Evolutionary conservation across 2,888 invertebrate genomes (phyloP).

Genomic region (Eledona agricola): DNA sequence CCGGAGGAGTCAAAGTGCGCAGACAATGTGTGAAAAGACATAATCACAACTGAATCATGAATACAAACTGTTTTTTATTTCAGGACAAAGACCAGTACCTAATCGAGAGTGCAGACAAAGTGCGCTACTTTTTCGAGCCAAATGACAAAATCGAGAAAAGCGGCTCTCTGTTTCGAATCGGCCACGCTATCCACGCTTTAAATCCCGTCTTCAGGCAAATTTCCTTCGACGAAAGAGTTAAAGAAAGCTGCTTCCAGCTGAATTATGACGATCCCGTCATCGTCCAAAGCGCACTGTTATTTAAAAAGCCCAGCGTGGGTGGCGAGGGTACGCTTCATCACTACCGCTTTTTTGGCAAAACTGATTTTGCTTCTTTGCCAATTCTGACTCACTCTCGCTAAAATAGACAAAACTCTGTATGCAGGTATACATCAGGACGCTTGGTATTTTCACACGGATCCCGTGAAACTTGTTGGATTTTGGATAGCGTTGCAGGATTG

Average conservation of each 20-base stretch:
- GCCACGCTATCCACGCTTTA: constrained; percentile 86
- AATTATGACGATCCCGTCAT: constrained; percentile 83
- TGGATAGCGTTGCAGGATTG: constrained; percentile 99
- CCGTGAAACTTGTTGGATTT: constrained; percentile 82
- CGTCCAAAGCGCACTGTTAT: constrained; percentile 97
- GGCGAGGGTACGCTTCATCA: constrained; percentile 75
- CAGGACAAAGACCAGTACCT: constrained; percentile 81
- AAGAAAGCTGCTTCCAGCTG: constrained; percentile 76
- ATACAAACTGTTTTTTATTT: constrained; percentile 41
- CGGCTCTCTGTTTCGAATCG: constrained; percentile 87
- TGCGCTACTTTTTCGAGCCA: constrained; percentile 94
- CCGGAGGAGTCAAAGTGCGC: constrained; percentile 70
- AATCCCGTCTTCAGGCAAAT: constrained; percentile 83
- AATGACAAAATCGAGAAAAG: too few relatives aligned
- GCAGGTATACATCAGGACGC: constrained; percentile 96
- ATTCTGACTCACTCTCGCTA: constrained; percentile 13
- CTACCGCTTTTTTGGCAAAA: constrained; percentile 2
- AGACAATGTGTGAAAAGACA: constrained; percentile 36
- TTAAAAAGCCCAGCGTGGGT: constrained; percentile 92
- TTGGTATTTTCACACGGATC: constrained; percentile 86
- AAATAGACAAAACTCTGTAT: too few relatives aligned
- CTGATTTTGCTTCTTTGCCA: constrained; percentile 9
- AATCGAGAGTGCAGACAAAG: constrained; percentile 89
- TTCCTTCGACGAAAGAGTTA: constrained; percentile 85
- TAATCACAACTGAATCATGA: constrained; percentile 4